Base-by-base conservation (phyloP, 2,888 invertebrate species). In the Limnephilus auricula region DNA sequence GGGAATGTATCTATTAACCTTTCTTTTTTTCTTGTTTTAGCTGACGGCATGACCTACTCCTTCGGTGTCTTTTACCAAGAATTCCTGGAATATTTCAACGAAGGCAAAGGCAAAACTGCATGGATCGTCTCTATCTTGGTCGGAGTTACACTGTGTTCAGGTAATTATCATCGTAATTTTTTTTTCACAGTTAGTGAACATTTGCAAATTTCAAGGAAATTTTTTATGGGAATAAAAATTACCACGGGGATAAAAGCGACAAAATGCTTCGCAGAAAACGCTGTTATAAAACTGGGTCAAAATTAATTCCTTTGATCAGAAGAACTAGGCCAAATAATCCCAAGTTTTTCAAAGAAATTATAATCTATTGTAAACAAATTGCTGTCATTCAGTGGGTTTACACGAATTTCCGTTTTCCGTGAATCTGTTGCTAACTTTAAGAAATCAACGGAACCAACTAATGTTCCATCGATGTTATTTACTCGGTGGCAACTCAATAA, bases 11-110 rank as follows among this genome's bases (percentile, higher is more conserved):
- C 25, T 5, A n/a, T 9, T 65, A 65, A 65, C 65, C 25, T 25
- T 65, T 5, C n/a, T 65, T 65, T 65, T 65, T 30, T 80, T 50
- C 93, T 94, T 92, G 92, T 97, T 97, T 93, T 97, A 97, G 99
- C 99, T 93, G 99, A 99, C 95, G 99, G 99, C 92, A 98, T 99
- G 95, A 99, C 99, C 89, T 99, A 99, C 95, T 99, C 99, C 30
- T 99, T 99, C 95, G 99, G 99, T 90, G 97, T 99, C 92, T 98
- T 99, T 95, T 98, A 98, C 95, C 96, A 97, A 93, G 98, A 98
- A 95, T 98, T 99, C 94, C 96, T 98, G 93, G 95, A 96, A 92
- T 98, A 98, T 95, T 99, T 99, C 95, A 95, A 97, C 10, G 98
- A 98, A 94, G 98, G 98, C 92, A 97, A 98, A 94, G 98, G 98